phyloP scores from a whole-genome alignment of 2,113 vertebrate species.

The Centropus unirufus region DNA sequence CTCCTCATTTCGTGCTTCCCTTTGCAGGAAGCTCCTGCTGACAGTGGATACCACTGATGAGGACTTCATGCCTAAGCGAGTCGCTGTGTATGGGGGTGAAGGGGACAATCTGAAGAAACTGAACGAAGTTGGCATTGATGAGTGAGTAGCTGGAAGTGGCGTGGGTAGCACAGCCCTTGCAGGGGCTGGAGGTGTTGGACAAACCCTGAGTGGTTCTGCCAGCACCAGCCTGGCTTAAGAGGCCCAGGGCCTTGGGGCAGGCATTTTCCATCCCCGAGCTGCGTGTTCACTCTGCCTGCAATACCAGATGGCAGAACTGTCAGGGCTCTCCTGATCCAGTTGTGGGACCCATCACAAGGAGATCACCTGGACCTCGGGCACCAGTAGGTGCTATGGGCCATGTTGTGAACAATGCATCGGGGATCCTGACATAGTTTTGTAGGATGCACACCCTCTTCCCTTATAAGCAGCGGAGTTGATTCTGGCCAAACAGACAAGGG shows the following conservation, averaged over 20 bases:
- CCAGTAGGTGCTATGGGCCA: neutral
- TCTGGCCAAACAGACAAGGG: neutral
- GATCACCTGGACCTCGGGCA: neutral
- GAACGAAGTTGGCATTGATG: conserved; percentile 91
- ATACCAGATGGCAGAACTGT: accelerated
- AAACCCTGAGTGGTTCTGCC: neutral
- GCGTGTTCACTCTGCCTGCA: neutral
- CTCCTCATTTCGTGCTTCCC: neutral
- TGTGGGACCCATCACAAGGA: neutral
- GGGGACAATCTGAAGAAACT: conserved; percentile 93
- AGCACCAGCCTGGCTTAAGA: neutral
- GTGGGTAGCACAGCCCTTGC: neutral
- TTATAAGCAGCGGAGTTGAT: neutral
- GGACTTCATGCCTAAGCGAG: conserved; percentile 96
- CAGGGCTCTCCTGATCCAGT: accelerated
- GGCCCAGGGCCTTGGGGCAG: neutral
- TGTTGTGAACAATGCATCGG: neutral
- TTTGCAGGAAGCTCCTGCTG: conserved; percentile 88
- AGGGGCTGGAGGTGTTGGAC: neutral
- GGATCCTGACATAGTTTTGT: neutral
- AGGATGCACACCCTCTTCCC: neutral
- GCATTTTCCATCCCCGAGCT: neutral
- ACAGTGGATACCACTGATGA: conserved; percentile 95
- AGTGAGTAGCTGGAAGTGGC: conserved; percentile 78
- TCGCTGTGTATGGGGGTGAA: conserved; percentile 91